These are phyloP conservation scores for Apamea monoglypha DNA, from an alignment of 2,888 invertebrate species.

Conservation along the genomic window DNA sequence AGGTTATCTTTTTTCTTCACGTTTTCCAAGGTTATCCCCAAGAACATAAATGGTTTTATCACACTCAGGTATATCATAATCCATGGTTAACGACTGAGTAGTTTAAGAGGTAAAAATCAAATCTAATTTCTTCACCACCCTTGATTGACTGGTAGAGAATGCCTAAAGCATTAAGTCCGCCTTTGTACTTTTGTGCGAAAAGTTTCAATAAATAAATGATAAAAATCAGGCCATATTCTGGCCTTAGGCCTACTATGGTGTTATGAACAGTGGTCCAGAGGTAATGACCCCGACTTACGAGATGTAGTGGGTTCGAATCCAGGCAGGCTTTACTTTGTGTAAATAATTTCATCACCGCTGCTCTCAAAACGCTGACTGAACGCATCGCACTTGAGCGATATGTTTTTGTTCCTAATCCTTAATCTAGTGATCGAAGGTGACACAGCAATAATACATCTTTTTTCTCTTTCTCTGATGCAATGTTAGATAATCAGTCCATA, in stretches of 20 bases:
- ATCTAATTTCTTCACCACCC: too few species aligned
- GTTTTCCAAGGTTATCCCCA: background rate
- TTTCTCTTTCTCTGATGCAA: background rate
- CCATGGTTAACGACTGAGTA: background rate
- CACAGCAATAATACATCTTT: background rate
- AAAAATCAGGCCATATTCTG: background rate
- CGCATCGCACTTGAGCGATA: background rate
- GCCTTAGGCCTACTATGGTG: background rate
- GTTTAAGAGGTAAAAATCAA: background rate
- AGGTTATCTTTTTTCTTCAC: slow-evolving; percentile 89
- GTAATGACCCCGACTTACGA: background rate
- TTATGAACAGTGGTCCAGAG: background rate
- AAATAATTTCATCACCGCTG: background rate
- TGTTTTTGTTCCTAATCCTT: background rate
- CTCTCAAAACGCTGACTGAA: too few species aligned
- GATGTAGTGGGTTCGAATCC: background rate
- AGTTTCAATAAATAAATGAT: too few species aligned
- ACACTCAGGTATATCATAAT: background rate
- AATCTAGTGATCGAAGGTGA: background rate
- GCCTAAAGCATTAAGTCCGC: too few species aligned
- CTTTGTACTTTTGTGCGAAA: too few species aligned
- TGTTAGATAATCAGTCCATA: background rate
- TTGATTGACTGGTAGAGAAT: too few species aligned
- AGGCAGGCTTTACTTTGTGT: background rate
- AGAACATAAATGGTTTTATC: background rate